Evolutionary conservation across 1,140 invertebrate genomes (phyloP), one percentile per base, ranked within the genome.

Genomic region (Aphis craccivora): DNA sequence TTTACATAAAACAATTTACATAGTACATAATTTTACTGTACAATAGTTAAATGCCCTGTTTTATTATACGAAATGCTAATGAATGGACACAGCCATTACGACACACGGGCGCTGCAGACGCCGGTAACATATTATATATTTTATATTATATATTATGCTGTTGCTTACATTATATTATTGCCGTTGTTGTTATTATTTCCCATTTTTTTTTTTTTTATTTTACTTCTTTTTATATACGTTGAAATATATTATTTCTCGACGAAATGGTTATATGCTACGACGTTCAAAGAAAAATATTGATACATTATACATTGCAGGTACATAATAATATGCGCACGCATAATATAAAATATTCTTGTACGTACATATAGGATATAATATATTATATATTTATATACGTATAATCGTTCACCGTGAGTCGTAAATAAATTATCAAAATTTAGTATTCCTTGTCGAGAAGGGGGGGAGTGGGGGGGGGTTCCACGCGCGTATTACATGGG

Each of bases 1-100:
- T 93, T 93, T 93, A 93, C 91, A 93, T 93, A 93, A 93, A 93
- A 93, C 91, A 86, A 93, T 92, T 92, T 92, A 92, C 91, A 92
- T 92, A 92, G 91, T 92, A 92, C 91, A 92, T 93, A 93, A 93
- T 93, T 93, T 93, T 93, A 93, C 35, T 43, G 48, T 93, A 93
- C 91, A 93, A 93, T 93, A 93, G 91, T 93, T 93, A 93, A 93
- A 93, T 93, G 91, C 48, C 91, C 91, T 93, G 91, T 93, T 93
- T 93, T 93, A 93, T 93, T 84, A 86, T 93, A 93, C 91, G 53
- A 93, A 93, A 93, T 93, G 91, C 91, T 93, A 93, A 93, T 93
- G 91, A 93, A 92, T 30, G 76, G 76, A 60, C 53, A 43, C 37
- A 20, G 37, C 89, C 89, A 90, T 90, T 90, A 90, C 89, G 40